These are phyloP conservation scores for Penaeus indicus DNA, from an alignment of 1,140 invertebrate species.

Conservation along the genomic window DNA sequence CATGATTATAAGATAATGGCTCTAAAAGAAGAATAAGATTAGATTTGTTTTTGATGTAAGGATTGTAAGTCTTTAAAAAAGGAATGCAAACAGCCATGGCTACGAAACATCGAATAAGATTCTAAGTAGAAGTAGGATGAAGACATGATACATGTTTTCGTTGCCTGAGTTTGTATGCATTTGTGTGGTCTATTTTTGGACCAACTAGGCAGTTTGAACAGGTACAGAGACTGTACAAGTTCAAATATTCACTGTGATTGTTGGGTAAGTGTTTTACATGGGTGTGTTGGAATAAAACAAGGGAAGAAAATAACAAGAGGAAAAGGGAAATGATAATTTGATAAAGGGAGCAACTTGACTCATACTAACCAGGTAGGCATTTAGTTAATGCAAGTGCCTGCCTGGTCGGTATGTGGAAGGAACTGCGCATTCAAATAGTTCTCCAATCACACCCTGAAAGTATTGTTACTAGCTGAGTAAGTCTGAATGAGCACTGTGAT, in stretches of 20 bases:
- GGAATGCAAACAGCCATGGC: slow-evolving; percentile 48
- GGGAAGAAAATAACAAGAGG: no score
- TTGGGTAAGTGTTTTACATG: slow-evolving; percentile 48
- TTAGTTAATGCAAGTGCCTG: no score
- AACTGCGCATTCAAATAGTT: no score
- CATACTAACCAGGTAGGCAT: no score
- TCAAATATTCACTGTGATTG: slow-evolving; percentile 55
- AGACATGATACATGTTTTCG: slow-evolving; percentile 39
- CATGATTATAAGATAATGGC: slow-evolving; percentile 38
- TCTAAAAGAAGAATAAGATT: slow-evolving; percentile 33
- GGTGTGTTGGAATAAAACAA: no score
- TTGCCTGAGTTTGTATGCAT: slow-evolving; percentile 50
- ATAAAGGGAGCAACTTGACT: no score
- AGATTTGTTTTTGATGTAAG: slow-evolving; percentile 32
- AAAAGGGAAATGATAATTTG: no score
- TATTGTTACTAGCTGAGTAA: slow-evolving; percentile 63
- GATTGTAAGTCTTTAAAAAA: slow-evolving; percentile 47
- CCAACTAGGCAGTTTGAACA: slow-evolving; percentile 33
- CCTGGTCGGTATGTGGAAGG: no score
- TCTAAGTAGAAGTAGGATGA: slow-evolving; percentile 51
- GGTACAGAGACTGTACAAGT: slow-evolving; percentile 29
- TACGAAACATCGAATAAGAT: slow-evolving; percentile 35
- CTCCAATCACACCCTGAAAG: slow-evolving; percentile 14
- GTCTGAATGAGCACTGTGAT: slow-evolving; percentile 61
- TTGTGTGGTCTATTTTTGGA: slow-evolving; percentile 42